Conservation (phyloP, 2,888 invertebrate species). For the Dicyrtoma fusca region DNA sequence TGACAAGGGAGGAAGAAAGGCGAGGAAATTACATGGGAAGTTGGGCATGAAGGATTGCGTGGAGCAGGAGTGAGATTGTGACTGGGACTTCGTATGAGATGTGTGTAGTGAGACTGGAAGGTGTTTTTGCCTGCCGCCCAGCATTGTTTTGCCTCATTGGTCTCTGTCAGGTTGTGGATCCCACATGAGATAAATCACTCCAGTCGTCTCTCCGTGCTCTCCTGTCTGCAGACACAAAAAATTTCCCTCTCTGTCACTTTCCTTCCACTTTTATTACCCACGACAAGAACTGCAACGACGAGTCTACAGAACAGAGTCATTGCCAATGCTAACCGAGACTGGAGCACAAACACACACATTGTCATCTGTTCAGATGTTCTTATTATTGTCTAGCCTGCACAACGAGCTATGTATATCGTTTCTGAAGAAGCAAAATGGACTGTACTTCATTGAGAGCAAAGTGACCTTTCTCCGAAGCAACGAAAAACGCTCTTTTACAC, state of each 20-base stretch:
- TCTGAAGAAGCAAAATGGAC: no score
- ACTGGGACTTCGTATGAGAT: no score
- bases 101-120: conserved; percentile 1
- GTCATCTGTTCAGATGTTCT: no score
- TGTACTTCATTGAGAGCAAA: no score
- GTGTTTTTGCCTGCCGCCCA: conserved; percentile 42
- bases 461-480: no score
- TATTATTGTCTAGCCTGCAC: no score
- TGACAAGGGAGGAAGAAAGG: conserved; percentile 32
- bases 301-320: background rate
- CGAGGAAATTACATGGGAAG: conserved; percentile 35
- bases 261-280: background rate
- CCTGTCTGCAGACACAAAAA: conserved; percentile 26
- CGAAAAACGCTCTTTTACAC: no score
- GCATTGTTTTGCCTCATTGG: conserved; percentile 53
- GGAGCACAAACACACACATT: no score
- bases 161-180: conserved; percentile 48
- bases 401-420: no score
- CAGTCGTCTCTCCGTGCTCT: conserved; percentile 17
- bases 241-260: conserved; percentile 30
- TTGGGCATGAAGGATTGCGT: conserved; percentile 30
- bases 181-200: conserved; percentile 48
- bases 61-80: background rate
- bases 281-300: background rate
- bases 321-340: no score